These are phyloP conservation scores for Sturnira hondurensis DNA, from an alignment of 2,113 vertebrate genomes.

Conservation along the genomic window DNA sequence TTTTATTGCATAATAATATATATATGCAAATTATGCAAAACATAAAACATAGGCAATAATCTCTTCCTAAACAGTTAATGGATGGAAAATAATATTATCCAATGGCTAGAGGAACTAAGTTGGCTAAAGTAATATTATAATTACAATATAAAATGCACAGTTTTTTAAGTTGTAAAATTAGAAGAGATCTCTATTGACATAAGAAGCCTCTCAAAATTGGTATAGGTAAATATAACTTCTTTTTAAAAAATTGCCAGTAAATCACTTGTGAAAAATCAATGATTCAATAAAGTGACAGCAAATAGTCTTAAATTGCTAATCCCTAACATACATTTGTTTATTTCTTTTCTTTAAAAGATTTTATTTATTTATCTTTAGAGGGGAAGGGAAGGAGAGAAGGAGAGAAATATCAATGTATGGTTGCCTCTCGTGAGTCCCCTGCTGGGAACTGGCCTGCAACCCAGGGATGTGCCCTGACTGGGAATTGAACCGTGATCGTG, in stretches of 20 bases:
- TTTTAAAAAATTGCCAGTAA: background rate
- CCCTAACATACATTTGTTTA: background rate
- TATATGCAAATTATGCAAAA: background rate
- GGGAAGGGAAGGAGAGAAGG: too few relatives aligned
- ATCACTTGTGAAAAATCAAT: background rate
- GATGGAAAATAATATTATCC: background rate
- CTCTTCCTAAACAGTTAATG: background rate
- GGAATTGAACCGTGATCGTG: too few relatives aligned
- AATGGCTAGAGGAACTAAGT: background rate
- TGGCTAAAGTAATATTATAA: slow-evolving; percentile 1
- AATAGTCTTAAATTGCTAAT: background rate
- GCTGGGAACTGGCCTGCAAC: too few relatives aligned
- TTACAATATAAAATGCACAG: background rate
- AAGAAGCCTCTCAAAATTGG: background rate
- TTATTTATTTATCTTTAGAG: too few relatives aligned
- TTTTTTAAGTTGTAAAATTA: background rate
- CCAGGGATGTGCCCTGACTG: too few relatives aligned
- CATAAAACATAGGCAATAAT: background rate
- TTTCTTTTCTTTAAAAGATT: too few relatives aligned
- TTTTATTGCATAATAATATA: background rate
- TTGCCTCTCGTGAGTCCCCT: too few relatives aligned
- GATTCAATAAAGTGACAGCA: background rate
- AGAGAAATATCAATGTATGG: too few relatives aligned
- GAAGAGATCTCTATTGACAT: background rate
- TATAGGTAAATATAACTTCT: background rate